Evolutionary conservation across 2,797 vertebrate species (phyloP), one percentile per base, ranked within the genome.

Genomic region (Falco novaeseelandiae): DNA sequence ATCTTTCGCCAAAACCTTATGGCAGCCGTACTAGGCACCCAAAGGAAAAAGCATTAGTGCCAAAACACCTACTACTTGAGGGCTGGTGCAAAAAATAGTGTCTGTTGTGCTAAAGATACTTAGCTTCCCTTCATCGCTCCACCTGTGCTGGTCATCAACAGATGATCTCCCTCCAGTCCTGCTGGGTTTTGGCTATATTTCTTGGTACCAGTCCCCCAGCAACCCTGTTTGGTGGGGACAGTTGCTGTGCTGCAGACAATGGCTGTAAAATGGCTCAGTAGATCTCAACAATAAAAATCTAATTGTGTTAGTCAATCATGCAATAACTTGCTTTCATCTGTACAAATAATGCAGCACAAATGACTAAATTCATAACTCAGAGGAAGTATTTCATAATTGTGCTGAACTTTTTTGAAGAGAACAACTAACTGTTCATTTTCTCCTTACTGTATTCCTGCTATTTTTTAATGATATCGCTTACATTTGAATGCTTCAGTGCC

Each of bases 401-500:
- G 30, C 86, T 73, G n/a, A 92, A 97, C 79, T 70, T 94, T 78
- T 83, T 83, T 83, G 30, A 83, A 55, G 46, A 67, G 83, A 94
- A 66, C 34, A 85, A 63, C 77, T 74, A 89, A 59, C 57, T 87
- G 18, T 89, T 93, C 67, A 92, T 95, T 95, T 95, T 90, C 80
- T 83, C 58, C 44, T 84, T 81, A 78, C 52, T 86, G 40, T 87
- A 74, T 79, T 92, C 95, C 86, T 96, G 40, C 30, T 89, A 36
- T 36, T 93, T 93, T 90, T 84, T 67, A 92, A 81, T 90, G 61
- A 57, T 92, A 84, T 93, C 69, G 69, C 76, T 93, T 83, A 65
- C 72, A 82, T 93, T 49, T 92, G 73, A 90, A 93, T 90, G 89
- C 89, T 93, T 96, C 92, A 34, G 58, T 90, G 73, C 90, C 57